Base-by-base conservation (phyloP, 1,140 invertebrate species). In the Neodiprion lecontei region DNA sequence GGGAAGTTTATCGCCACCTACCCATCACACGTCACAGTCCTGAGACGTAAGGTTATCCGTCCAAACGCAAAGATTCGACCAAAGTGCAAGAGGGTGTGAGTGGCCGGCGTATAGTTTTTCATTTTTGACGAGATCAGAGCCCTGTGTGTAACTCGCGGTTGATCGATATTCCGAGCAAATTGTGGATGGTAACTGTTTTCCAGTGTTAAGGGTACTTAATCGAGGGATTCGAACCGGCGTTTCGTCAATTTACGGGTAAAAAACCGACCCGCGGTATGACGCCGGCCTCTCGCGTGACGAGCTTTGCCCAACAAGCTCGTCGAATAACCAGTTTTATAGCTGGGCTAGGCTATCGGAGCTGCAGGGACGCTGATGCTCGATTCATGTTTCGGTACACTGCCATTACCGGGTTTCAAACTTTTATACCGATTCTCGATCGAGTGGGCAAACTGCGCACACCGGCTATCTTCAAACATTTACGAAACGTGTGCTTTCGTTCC, bases 171-270 rank as follows among this genome's bases (percentile, higher is more conserved):
- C 74, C 75, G 47, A 69, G 14, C n/a, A 12, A 66, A 76, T 77
- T 50, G 67, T 48, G 21, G 17, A 11, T 69, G 17, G 11, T 17
- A 23, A 50, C 14, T 74, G 21, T 73, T 40, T 68, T 49, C n/a
- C 53, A 61, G 53, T 61, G 28, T 40, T 3, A 14, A 7, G 11
- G 53, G n/a, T 61, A 61, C 53, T 61, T 61, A 61, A 14, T 8
- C 53, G 53, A 61, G 71, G 76, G 75, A 77, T 79, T 81, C 73
- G 77, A 81, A 78, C 76, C 77, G 75, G 79, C 75, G 80, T 83
- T 83, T 83, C 80, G 80, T 81, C 80, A 83, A 83, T 83, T 83
- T 81, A 79, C 72, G 78, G 77, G 75, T 80, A 82, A 83, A 76
- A 81, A 81, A 81, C 79, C 76, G 81, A 79, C 81, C 82, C 80